Evolutionary conservation across 2,113 vertebrate species (phyloP).

Genomic region (Silurus asotus): DNA sequence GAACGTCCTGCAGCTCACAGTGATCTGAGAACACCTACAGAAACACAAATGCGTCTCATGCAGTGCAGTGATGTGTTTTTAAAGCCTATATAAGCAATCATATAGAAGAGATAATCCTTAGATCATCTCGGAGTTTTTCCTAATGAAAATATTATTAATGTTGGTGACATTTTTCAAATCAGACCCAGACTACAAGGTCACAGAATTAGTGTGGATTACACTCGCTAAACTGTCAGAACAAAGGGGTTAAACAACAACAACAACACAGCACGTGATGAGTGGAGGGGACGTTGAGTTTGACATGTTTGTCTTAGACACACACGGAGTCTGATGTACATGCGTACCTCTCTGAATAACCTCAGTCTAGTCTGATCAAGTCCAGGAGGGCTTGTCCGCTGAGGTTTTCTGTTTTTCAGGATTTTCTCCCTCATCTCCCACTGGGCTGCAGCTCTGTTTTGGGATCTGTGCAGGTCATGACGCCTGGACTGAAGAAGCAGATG

Average conservation of each 20-base stretch:
- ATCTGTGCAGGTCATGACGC: slow-evolving; percentile 87
- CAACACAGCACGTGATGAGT: too few relatives aligned
- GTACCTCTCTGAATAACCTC: slow-evolving; percentile 84
- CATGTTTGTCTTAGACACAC: too few relatives aligned
- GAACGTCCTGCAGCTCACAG: slow-evolving; percentile 80
- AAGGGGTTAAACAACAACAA: too few relatives aligned
- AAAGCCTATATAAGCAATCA: not conserved
- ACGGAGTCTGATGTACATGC: not conserved
- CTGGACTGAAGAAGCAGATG: slow-evolving; percentile 65
- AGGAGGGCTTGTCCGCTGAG: slow-evolving; percentile 62
- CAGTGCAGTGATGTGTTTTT: not conserved
- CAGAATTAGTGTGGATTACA: not conserved
- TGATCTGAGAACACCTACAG: slow-evolving; percentile 87
- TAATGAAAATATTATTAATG: not conserved
- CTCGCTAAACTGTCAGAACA: too few relatives aligned
- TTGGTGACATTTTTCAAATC: not conserved
- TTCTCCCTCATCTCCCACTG: slow-evolving; percentile 88
- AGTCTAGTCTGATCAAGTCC: slow-evolving; percentile 76
- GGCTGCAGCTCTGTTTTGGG: slow-evolving; percentile 81
- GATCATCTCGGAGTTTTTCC: not conserved
- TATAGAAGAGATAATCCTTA: not conserved
- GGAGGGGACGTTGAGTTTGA: too few relatives aligned
- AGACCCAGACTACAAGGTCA: not conserved
- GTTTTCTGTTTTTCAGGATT: slow-evolving; percentile 71
- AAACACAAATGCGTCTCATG: slow-evolving; percentile 34